Evolutionary conservation across 2,797 vertebrate species (phyloP).

Genomic region (Sebastes elongatus): DNA sequence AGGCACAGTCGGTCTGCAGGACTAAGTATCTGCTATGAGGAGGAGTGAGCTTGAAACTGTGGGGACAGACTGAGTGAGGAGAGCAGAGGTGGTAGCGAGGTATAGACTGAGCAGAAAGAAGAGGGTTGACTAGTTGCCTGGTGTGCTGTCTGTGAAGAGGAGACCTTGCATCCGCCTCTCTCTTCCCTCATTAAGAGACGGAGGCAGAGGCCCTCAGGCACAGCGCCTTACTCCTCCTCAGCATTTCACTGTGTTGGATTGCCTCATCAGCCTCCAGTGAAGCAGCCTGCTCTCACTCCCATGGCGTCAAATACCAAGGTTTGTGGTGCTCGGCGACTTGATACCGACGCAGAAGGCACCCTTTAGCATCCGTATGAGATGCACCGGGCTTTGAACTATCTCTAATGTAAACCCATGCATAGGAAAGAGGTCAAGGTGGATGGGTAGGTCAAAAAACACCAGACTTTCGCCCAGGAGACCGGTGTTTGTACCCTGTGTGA

Average conservation of each 20-base stretch:
- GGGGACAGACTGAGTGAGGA: conserved; percentile 27
- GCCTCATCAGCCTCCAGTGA: conserved; percentile 40
- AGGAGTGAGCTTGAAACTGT: conserved; percentile 26
- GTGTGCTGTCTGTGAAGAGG: conserved; percentile 61
- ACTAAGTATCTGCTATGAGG: conserved; percentile 26
- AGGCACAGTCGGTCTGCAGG: conserved; percentile 39
- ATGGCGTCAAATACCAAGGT: neutral
- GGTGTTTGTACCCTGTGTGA: too few relatives aligned
- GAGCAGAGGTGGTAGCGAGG: conserved; percentile 27
- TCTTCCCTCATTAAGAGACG: conserved; percentile 71
- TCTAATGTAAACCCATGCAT: neutral
- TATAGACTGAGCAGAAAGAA: conserved; percentile 21
- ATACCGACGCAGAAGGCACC: neutral
- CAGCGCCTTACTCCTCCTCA: conserved; percentile 47
- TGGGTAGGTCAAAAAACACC: too few relatives aligned
- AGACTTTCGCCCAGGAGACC: too few relatives aligned
- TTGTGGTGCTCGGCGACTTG: neutral
- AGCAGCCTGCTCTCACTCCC: neutral
- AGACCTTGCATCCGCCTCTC: conserved; percentile 48
- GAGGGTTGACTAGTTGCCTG: conserved; percentile 64
- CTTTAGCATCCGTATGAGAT: neutral
- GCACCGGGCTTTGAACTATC: neutral
- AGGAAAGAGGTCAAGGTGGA: too few relatives aligned
- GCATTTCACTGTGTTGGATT: conserved; percentile 64
- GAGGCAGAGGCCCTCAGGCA: conserved; percentile 58